phyloP scores from a whole-genome alignment of 2,113 vertebrate species.

The Scomber scombrus region DNA sequence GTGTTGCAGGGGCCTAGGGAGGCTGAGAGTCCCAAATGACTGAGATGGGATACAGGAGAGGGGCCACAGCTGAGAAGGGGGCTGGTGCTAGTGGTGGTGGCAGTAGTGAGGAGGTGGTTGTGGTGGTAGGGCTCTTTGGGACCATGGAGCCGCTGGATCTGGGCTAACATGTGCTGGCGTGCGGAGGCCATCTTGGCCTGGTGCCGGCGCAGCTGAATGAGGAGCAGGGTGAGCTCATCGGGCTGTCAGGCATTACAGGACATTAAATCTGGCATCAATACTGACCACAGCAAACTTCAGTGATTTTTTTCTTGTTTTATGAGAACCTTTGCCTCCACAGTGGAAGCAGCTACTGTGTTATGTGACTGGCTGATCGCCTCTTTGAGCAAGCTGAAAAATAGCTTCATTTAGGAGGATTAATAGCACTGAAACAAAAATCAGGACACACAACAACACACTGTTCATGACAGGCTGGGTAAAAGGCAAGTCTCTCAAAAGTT shows the following conservation, averaged over 20 bases:
- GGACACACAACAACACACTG: conserved; percentile 2
- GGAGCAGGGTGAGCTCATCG: conserved; percentile 96
- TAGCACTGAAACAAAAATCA: conserved; percentile 13
- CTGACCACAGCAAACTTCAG: conserved; percentile 31
- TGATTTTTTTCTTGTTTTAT: background rate
- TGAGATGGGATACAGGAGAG: conserved; percentile 56
- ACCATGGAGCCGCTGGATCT: conserved; percentile 88
- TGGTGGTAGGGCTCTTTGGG: conserved; percentile 67
- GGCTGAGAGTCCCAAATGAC: conserved; percentile 49
- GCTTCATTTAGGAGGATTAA: conserved; percentile 30
- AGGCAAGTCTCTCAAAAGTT: background rate
- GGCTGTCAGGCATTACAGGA: conserved; percentile 85
- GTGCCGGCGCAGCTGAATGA: conserved; percentile 95
- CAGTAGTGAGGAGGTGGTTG: conserved; percentile 41
- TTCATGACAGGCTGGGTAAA: background rate
- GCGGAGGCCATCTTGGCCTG: conserved; percentile 94
- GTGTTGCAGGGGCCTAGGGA: conserved; percentile 50
- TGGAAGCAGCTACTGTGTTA: background rate
- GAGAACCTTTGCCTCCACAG: background rate
- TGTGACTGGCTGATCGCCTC: background rate
- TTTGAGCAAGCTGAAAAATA: conserved; percentile 5
- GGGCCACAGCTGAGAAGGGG: conserved; percentile 61
- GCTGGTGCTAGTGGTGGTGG: conserved; percentile 52
- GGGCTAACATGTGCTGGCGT: conserved; percentile 89
- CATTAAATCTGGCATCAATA: conserved; percentile 26